Evolutionary conservation across 2,888 invertebrate species (phyloP).

Genomic region (Stenolophus ochropezus): DNA sequence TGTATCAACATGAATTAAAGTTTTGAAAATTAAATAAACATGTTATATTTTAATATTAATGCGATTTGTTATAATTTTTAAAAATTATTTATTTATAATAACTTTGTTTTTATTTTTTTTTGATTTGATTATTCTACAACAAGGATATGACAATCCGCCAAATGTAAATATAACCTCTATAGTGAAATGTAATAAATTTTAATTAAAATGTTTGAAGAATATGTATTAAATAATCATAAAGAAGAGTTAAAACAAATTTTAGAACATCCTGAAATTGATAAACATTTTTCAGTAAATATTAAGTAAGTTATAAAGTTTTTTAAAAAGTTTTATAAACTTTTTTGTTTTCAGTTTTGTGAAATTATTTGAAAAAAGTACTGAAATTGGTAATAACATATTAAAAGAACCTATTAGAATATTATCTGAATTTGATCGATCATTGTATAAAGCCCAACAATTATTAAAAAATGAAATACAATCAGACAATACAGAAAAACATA

Average conservation of each 20-base stretch:
- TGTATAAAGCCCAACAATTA: slow-evolving; percentile 78
- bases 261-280: slow-evolving; percentile 76
- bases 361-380: slow-evolving; percentile 81
- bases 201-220: slow-evolving; percentile 71
- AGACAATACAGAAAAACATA: slow-evolving; percentile 75
- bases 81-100: no score
- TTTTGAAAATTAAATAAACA: no score
- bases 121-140: no score
- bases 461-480: slow-evolving; percentile 72
- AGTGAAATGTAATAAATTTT: background rate
- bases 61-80: no score
- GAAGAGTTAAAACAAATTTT: slow-evolving; percentile 79
- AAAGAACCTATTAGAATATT: slow-evolving; percentile 79
- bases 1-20: no score
- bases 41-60: no score
- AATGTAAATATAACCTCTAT: background rate
- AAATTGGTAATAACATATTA: slow-evolving; percentile 81
- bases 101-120: no score
- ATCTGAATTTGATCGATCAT: slow-evolving; percentile 78
- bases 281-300: slow-evolving; percentile 80
- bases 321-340: slow-evolving; percentile 49
- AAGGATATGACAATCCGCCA: no score
- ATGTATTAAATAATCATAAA: slow-evolving; percentile 78
- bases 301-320: slow-evolving; percentile 76
- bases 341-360: slow-evolving; percentile 78